Evolutionary conservation across 1,140 invertebrate genomes (phyloP).

Genomic region (Lepidurus apus): DNA sequence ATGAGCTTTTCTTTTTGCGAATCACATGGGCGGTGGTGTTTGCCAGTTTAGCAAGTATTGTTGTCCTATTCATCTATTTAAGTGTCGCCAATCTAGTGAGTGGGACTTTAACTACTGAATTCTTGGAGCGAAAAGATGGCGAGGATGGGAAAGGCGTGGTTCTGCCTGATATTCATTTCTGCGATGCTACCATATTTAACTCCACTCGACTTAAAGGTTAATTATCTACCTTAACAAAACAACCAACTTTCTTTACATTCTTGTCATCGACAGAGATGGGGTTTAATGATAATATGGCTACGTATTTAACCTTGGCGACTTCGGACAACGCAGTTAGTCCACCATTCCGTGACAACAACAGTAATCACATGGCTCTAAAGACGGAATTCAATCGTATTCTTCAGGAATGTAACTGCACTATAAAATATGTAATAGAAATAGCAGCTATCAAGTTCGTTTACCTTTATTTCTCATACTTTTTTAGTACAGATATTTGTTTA

Average conservation of each 20-base stretch:
- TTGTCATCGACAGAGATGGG: constrained; percentile 31
- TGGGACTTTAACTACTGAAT: not conserved
- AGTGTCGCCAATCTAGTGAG: not conserved
- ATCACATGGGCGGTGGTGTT: not conserved
- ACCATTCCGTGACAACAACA: not conserved
- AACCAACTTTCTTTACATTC: no score
- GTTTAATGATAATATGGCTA: constrained; percentile 30
- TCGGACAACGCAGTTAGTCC: not conserved
- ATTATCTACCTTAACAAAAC: no score
- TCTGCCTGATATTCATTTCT: not conserved
- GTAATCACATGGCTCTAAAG: not conserved
- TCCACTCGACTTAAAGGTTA: not conserved
- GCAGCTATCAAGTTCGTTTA: constrained; percentile 12
- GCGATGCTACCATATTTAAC: not conserved
- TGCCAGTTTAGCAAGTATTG: not conserved
- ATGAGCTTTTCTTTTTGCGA: not conserved
- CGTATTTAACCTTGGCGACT: constrained; percentile 24
- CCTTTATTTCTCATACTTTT: not conserved
- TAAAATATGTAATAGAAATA: constrained; percentile 19
- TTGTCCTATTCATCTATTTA: not conserved
- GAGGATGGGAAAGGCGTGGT: not conserved
- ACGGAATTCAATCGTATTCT: not conserved
- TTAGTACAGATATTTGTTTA: not conserved
- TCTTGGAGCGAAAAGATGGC: not conserved
- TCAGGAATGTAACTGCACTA: not conserved